Evolutionary conservation across 2,888 invertebrate genomes (phyloP), one percentile per base, ranked within the genome.

Genomic region (Dicyrtoma fusca): DNA sequence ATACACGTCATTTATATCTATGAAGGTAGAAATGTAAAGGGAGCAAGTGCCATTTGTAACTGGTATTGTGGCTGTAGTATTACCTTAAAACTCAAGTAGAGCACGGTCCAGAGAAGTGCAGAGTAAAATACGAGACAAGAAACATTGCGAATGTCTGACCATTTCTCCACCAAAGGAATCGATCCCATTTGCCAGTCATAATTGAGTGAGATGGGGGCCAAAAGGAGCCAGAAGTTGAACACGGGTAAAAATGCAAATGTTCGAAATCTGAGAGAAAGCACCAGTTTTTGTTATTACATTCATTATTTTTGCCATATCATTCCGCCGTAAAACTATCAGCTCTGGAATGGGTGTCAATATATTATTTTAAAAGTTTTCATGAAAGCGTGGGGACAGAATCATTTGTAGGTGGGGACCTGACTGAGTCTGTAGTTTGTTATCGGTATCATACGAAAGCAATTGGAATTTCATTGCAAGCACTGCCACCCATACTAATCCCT

Each of bases 171-270:
- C 74, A 93, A 85, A 23, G 92, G 92, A 75, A 94, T 89, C 14
- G 92, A 92, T 6, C 92, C 92, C 90, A 92, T 91, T 85, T 94
- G 93, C 94, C 94, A 94, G 84, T 94, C 94, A 82, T 94, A 93
- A 80, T 91, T 91, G 61, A 94, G 86, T 0, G 88, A 88, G 81
- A 88, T 87, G 0, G 94, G 94, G 77, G 90, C 91, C 69, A 94
- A 84, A n/a, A 94, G 85, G 75, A 94, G 84, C 91, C 92, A 92
- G 86, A 90, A 89, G 86, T 94, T 94, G 85, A 92, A 90, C 0
- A 90, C 90, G 6, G 91, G 90, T 82, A 94, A 84, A 85, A 92
- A 93, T 83, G 89, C 89, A 84, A 91, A 92, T 0, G 92, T 93
- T 84, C 92, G 85, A 81, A 91, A 85, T 83, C 93, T 94, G 87